Evolutionary conservation across 2,888 invertebrate genomes (phyloP).

Genomic region (Coleophora deauratella): DNA sequence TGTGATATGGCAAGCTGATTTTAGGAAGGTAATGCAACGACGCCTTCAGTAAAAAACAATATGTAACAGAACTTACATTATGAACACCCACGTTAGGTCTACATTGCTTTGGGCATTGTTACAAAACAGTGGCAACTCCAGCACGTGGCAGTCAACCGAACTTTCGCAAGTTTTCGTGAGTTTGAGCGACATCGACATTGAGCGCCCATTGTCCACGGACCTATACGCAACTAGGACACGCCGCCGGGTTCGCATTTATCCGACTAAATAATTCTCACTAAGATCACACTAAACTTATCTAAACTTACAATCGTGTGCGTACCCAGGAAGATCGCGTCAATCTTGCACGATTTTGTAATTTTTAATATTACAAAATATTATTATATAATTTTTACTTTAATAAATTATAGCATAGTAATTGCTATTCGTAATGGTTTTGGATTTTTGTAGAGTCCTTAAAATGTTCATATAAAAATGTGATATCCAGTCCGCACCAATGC

Average conservation of each 20-base stretch:
- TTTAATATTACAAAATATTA: conserved; percentile 10
- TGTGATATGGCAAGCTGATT: too few species aligned
- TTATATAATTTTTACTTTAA: too few species aligned
- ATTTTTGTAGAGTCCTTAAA: neutral
- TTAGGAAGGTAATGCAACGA: too few species aligned
- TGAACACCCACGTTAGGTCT: too few species aligned
- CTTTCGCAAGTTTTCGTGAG: conserved; percentile 67
- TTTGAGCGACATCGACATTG: conserved; percentile 47
- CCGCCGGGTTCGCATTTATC: neutral
- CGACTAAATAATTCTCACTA: conserved; percentile 4
- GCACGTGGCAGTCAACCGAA: conserved; percentile 17
- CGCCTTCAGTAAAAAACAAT: too few species aligned
- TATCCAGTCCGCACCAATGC: too few species aligned
- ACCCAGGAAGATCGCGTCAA: conserved; percentile 43
- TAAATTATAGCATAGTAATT: conserved; percentile 1
- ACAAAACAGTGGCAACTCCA: conserved; percentile 5
- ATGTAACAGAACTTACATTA: neutral
- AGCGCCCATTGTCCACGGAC: conserved; percentile 52
- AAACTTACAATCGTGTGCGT: conserved; percentile 52
- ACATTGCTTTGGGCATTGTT: too few species aligned
- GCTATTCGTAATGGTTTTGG: conserved; percentile 5
- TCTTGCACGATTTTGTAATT: conserved; percentile 19
- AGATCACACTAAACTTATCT: conserved; percentile 15
- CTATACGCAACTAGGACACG: neutral
- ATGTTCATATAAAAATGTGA: too few species aligned